Conservation (phyloP, 1,140 invertebrate genomes). For the Scylla paramamosain region DNA sequence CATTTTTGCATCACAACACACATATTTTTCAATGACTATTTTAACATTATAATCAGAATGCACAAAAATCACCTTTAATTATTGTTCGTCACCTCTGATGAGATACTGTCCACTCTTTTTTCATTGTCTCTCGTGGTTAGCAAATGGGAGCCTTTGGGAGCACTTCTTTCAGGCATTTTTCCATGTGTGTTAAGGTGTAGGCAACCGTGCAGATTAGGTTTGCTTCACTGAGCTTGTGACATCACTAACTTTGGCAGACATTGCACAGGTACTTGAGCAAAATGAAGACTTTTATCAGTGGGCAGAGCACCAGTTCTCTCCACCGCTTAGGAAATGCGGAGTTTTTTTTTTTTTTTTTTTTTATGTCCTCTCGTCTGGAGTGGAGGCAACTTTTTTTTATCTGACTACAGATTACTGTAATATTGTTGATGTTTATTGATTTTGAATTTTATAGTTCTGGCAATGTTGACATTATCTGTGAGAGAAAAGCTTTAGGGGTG, state of each 20-base stretch:
- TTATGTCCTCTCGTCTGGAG: background rate
- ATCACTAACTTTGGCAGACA: constrained; percentile 31
- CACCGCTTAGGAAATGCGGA: constrained; percentile 7
- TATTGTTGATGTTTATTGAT: constrained; percentile 39
- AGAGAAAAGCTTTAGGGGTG: constrained; percentile 36
- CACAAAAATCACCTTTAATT: constrained; percentile 54
- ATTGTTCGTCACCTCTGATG: constrained; percentile 50
- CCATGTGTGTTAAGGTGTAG: constrained; percentile 28
- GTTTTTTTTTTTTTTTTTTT: too few species aligned
- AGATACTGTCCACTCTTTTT: constrained; percentile 60
- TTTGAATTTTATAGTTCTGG: constrained; percentile 41
- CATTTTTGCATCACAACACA: constrained; percentile 36
- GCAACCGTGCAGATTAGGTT: constrained; percentile 15
- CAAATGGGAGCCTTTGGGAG: constrained; percentile 43
- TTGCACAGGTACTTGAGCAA: constrained; percentile 40
- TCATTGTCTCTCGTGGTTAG: constrained; percentile 40
- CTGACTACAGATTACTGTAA: background rate
- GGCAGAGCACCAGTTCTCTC: constrained; percentile 30
- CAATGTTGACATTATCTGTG: constrained; percentile 39
- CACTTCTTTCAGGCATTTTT: constrained; percentile 44
- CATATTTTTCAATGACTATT: constrained; percentile 22
- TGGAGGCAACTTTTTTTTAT: constrained; percentile 3
- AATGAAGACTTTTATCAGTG: constrained; percentile 30
- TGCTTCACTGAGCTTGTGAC: constrained; percentile 44
- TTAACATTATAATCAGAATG: constrained; percentile 53